phyloP scores from a whole-genome alignment of 2,888 invertebrate genomes.

The Drosophila infuscata region DNA sequence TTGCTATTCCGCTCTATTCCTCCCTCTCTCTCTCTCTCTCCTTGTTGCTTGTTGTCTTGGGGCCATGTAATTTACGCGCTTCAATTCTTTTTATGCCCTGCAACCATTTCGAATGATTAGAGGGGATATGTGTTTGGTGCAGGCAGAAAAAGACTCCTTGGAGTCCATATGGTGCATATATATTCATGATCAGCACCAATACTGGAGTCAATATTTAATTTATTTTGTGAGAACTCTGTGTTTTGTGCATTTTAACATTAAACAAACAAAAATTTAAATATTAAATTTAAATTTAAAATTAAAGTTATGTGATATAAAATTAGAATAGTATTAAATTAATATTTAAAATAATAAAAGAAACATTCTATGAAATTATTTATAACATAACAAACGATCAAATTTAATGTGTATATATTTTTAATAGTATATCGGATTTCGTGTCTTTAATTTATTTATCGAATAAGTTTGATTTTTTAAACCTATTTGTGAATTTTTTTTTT shows the following conservation, averaged over 20 bases:
- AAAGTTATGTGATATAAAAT: not conserved
- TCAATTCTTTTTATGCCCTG: constrained; percentile 18
- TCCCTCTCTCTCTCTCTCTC: not conserved
- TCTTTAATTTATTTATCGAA: not conserved
- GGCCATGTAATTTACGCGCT: constrained; percentile 52
- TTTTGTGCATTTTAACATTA: not conserved
- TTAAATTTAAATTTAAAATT: too few relatives aligned
- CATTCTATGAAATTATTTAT: not conserved
- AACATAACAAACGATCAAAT: not conserved
- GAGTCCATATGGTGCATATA: not conserved
- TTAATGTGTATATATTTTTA: not conserved
- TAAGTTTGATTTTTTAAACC: not conserved
- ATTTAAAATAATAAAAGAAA: not conserved
- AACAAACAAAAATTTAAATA: too few relatives aligned
- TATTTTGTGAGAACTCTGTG: not conserved
- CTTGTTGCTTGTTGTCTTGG: not conserved
- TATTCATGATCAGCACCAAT: not conserved
- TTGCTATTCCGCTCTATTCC: not conserved
- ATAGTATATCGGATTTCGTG: rapidly evolving
- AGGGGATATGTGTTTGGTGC: not conserved
- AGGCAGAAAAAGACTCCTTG: not conserved
- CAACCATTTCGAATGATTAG: not conserved
- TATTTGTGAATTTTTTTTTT: too few relatives aligned
- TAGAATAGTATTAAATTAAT: not conserved
- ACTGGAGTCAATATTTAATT: not conserved